Evolutionary conservation across 1,140 invertebrate species (phyloP), one percentile per base, ranked within the genome.

Genomic region (Microvelia longipes): DNA sequence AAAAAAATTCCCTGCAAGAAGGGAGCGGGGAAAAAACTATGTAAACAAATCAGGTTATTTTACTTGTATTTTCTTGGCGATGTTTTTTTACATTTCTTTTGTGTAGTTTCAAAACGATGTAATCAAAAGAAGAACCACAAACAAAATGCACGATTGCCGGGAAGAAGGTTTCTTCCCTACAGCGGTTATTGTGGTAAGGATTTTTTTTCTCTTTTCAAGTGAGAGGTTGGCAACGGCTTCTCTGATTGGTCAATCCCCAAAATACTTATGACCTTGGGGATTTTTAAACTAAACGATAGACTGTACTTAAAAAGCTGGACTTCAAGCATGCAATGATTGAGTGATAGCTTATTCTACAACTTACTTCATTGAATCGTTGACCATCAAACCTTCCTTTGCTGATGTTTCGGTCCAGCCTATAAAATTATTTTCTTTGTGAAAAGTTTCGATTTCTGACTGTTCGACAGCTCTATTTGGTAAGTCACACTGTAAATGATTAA

Each of bases 401-500:
- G 84, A 85, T 19, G 81, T 84, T 76, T 85, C 84, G 28, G 83
- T 85, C 84, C 84, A 86, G 2, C 83, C 84, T 69, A 85, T 81
- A 75, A 85, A 87, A 75, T 83, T 82, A 73, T 85, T 80, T 71
- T 85, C 83, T 75, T 82, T 84, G 75, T 82, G 84, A 72, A 85
- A 78, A 25, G 80, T 77, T 74, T 86, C 84, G 30, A 86, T 84
- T 72, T 86, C 83, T 70, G 81, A 78, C 75, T 84, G 82, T 66
- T 83, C 80, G 0, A 86, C 82, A 75, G 83, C 80, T 26, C 83
- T 28, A 62, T 81, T 76, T 2, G 74, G 74, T 28, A 85, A 75
- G 74, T 85, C 84, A 77, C 82, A 85, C 84, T 85, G 73, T 28
- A 79, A 28, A 28, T 28, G 63, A 14, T 64, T 13, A 64, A 15